Evolutionary conservation across 2,888 invertebrate genomes (phyloP).

Genomic region (Philaethria dido): DNA sequence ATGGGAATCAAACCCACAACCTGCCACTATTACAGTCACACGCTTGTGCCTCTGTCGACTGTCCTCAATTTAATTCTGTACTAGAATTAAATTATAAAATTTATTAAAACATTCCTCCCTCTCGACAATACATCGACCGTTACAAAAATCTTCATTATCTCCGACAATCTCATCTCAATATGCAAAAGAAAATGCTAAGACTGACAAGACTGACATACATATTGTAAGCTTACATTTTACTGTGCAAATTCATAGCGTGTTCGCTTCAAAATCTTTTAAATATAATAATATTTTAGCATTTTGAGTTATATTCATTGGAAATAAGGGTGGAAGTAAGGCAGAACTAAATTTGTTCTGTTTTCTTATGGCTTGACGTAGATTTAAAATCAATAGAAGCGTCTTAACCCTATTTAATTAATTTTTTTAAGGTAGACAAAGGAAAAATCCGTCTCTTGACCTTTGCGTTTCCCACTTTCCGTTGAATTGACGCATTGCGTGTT

Average conservation of each 20-base stretch:
- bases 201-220: conserved; percentile 28
- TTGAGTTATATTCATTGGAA: conserved; percentile 25
- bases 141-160: conserved; percentile 28
- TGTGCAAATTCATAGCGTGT: conserved; percentile 44
- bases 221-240: conserved; percentile 42
- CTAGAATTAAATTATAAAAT: conserved; percentile 3
- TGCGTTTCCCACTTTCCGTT: no score
- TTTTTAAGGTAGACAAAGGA: no score
- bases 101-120: conserved; percentile 20
- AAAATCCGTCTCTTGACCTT: no score
- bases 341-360: conserved; percentile 7
- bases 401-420: background rate
- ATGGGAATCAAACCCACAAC: no score
- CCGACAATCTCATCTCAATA: conserved; percentile 36
- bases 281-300: conserved; percentile 25
- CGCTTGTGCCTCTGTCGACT: no score
- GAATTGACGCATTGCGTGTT: no score
- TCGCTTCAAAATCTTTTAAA: conserved; percentile 41
- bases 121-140: conserved; percentile 13
- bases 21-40: no score
- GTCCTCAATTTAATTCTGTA: background rate
- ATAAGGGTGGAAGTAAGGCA: conserved; percentile 29
- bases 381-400: background rate
- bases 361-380: background rate
- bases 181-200: conserved; percentile 37